Percentiles rank a stretch among this genome's conserved stretches.
Evolutionary conservation across 2,797 vertebrate species (phyloP).

Genomic region (Phataginus tricuspis): DNA sequence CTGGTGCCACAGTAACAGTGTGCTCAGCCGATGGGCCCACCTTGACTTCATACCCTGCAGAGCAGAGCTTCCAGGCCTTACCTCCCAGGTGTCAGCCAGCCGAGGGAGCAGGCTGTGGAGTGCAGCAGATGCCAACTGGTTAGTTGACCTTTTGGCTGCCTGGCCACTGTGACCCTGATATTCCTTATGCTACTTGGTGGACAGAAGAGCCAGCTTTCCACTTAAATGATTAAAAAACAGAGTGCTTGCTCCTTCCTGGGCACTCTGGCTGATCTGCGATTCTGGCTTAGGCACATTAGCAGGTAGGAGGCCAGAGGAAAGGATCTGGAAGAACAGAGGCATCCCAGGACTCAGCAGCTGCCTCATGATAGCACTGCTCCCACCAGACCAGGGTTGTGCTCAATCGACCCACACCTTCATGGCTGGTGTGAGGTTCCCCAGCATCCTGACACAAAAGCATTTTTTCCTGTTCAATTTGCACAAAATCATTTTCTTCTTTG

Average conservation of each 20-base stretch:
- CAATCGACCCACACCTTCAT: background rate
- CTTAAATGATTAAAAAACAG: background rate
- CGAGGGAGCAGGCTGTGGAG: accelerated
- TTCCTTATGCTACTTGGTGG: background rate
- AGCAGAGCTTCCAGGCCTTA: too few species aligned
- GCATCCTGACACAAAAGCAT: background rate
- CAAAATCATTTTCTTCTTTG: background rate
- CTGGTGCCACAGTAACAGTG: background rate
- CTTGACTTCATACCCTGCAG: accelerated
- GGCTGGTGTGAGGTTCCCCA: background rate
- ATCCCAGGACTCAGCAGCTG: background rate
- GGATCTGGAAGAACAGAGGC: background rate
- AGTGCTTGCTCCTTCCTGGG: background rate
- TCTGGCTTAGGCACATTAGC: background rate
- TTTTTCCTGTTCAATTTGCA: background rate
- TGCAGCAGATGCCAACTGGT: background rate
- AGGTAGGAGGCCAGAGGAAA: background rate
- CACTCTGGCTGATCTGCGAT: background rate
- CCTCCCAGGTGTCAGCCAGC: accelerated
- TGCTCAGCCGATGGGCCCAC: too few species aligned
- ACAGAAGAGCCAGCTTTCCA: background rate
- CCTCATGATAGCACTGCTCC: background rate
- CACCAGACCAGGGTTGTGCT: background rate
- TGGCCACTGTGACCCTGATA: background rate
- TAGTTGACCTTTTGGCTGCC: background rate